Base-by-base conservation (phyloP, 2,113 vertebrate genomes). In the Zapornia atra region DNA sequence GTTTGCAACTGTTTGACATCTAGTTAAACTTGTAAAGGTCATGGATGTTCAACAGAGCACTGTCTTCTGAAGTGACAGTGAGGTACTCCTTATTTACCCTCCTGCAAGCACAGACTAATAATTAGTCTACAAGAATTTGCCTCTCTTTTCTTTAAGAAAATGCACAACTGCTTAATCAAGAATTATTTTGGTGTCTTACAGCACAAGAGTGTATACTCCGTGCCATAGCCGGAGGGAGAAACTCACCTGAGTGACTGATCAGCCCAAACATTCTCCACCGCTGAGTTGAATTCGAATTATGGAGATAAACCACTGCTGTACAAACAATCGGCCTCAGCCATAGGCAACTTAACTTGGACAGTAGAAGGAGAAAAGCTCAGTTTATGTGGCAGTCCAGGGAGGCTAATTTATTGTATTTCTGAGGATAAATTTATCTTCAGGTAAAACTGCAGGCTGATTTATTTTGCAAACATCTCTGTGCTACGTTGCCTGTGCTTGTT, bases 291-390 rank as follows among this genome's bases (percentile, higher is more conserved):
- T 83, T 81, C 7, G 8, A 59, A 34, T 85, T 46, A 46, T 2
- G 10, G 7, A 60, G 48, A 68, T n/a, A 90, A 73, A 69, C 40
- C 33, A 12, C 50, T 86, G 71, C 46, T 14, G 1, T 53, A 65
- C 1, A 1, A 42, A 54, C 29, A 50, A 20, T 72, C n/a, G 3
- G 3, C 60, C 90, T 82, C 0, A 0, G 72, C 21, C 5, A 20
- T 12, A 83, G 88, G 46, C 51, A 86, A 26, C 6, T 29, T 54
- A 54, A 7, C 24, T 79, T 38, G 48, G 40, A 34, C 34, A 72
- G n/a, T 59, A 63, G n/a, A 90, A 82, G 31, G 38, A 51, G 33
- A 21, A 70, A 54, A 90, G n/a, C 11, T 28, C 9, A 64, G 33
- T 46, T 92, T 59, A 29, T 48, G 29, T 5, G 50, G 34, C 18